Evolutionary conservation across 1,140 invertebrate species (phyloP), one percentile per base, ranked within the genome.

Genomic region (Megathymus violae): DNA sequence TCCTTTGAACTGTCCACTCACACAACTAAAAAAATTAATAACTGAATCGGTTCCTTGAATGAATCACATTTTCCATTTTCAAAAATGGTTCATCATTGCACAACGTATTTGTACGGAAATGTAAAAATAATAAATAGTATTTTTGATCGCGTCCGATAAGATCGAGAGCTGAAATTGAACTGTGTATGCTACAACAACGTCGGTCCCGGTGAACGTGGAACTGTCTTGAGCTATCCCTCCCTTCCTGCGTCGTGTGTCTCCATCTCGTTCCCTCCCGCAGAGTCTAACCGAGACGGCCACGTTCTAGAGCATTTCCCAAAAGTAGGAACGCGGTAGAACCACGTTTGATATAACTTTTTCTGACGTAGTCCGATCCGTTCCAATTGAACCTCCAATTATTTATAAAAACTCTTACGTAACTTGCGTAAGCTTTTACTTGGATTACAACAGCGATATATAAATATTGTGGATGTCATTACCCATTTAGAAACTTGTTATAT

Each of bases 11-110:
- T 62, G 69, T 77, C 66, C 69, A 62, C 70, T 63, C 72, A 69
- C 64, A 63, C 59, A 62, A 69, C 61, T 74, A 78, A 75, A 64
- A 69, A 61, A 65, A 58, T 62, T 38, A 69, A 44, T 31, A 66
- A 62, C 22, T 50, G 52, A 60, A 41, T 47, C 52, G 54, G 34
- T 68, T 67, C 69, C 74, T 77, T 73, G 84, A 83, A 74, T 83
- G 82, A 85, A 85, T 85, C 84, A 87, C 84, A 87, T 87, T 87
- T 87, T 87, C 79, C 76, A 64, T 73, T 59, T 62, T 79, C 71
- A 82, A 86, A 85, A 83, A 87, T 87, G 84, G 80, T 87, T 87
- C 82, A 86, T 85, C 83, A 67, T 78, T 64, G 66, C 69, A 73
- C 58, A 60, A 58, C 52, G 52, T 58, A 10, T 51, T 38, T 17